A percentile compares a stretch with the other conserved stretches of the same genome.
Evolutionary conservation across 2,888 invertebrate genomes (phyloP).

Genomic region (Rhabditoides inermis): DNA sequence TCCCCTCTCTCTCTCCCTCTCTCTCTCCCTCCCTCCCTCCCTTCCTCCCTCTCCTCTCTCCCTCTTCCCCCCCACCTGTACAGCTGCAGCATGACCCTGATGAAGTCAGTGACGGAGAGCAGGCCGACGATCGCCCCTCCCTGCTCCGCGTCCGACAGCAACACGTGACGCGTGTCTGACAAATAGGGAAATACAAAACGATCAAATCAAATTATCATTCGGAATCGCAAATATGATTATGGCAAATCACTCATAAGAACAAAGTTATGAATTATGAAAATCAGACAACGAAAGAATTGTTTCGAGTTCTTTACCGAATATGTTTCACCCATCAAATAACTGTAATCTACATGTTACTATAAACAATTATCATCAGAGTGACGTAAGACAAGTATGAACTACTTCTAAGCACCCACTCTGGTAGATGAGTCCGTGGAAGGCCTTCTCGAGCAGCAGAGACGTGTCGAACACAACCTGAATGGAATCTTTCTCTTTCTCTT

Average conservation of each 20-base stretch:
- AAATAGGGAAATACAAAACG: too few species aligned
- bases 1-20: background rate
- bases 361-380: too few species aligned
- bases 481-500: too few species aligned
- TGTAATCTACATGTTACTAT: too few species aligned
- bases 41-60: conserved; percentile 12
- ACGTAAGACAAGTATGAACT: background rate
- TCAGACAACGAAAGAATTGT: background rate
- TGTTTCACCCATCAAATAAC: background rate
- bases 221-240: background rate
- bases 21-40: conserved; percentile 4
- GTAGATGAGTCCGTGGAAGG: conserved; percentile 94
- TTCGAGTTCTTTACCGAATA: background rate
- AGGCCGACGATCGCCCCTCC: conserved; percentile 59
- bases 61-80: conserved; percentile 14
- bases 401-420: conserved; percentile 59
- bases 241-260: background rate
- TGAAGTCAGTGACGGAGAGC: conserved; percentile 98
- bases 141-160: conserved; percentile 23
- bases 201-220: background rate
- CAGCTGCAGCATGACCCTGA: conserved; percentile 70
- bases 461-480: conserved; percentile 99
- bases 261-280: background rate
- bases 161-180: conserved; percentile 36
- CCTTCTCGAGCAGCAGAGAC: conserved; percentile 88